Base-by-base conservation (phyloP, 1,140 invertebrate species). In the Brachionus sp. region DNA sequence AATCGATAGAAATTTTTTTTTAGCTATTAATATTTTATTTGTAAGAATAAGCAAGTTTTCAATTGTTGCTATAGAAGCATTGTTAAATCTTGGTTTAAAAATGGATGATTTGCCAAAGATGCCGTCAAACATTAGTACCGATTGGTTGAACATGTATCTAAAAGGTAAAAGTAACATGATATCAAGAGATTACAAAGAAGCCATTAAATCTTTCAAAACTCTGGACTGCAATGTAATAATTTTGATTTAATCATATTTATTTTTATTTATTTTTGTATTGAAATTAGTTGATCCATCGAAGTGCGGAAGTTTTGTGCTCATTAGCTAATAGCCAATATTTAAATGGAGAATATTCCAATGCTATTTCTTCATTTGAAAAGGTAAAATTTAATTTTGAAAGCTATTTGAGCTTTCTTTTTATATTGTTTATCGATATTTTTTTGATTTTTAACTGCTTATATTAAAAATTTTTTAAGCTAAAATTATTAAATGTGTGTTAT, bases 271-370 rank as follows among this genome's bases (percentile, higher is more conserved):
- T 16, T 5, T 6, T 39, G 2, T 75, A 46, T 46, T 25, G 12
- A 23, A 29, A 29, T 29, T 13, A 62, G 62, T 12, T 62, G 3
- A 66, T 10, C 5, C 50, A 80, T 29, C 46, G 77, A 10, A 80
- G 77, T 35, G 39, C 50, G 13, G 77, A 80, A 44, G 19, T 80
- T 23, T 42, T 80, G 16, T 80, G 77, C 39, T 62, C 50, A 25
- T 66, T 80, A 19, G 77, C 77, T 3, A 39, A 80, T 37, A 80
- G 77, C 57, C 62, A 62, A 39, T 80, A 80, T 5, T 66, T 80
- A 44, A 80, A 80, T 44, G 77, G 77, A 50, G 77, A 80, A 39
- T 80, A 80, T 66, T 39, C 50, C 6, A 57, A 66, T 62, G 77
- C 77, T 10, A 80, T 80, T 23, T 39, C 33, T 10, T 42, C 77